Base-by-base conservation (phyloP, 2,888 invertebrate species). In the Prosopocoilus inquinatus region DNA sequence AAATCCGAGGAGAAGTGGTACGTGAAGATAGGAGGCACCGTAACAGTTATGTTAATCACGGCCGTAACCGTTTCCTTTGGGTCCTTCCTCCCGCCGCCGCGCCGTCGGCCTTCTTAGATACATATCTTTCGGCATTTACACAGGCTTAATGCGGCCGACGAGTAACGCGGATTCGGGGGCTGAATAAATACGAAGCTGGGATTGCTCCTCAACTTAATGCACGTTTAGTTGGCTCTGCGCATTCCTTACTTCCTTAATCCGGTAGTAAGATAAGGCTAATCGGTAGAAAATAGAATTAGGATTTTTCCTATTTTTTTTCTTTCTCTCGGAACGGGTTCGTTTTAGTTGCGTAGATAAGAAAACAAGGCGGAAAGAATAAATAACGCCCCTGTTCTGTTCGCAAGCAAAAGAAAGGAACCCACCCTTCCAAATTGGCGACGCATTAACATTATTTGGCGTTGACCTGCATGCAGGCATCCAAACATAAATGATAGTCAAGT, bases 21-120 rank as follows among this genome's bases (percentile, higher is more conserved):
- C 20, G 20, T 28, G 20, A 28, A 28, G 20, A 28, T 28, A 28
- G 20, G 20, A 28, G 36, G 36, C 46, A 32, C 33, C 34, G 41
- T 38, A 46, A 33, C 45, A 51, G 45, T 51, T 45, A 51, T 51
- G 45, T 51, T 51, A 51, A 51, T 51, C 51, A 51, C 45, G 46
- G 34, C 35, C 38, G 34, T 45, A 51, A 36, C 51, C 45, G 35
- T 51, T 51, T 38, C 36, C 45, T 51, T 38, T 45, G 20, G 32
- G 45, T 36, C 46, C 33, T 41, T 11, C 3, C 32, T 15, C n/a
- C 9, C 38, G 38, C 28, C 20, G 12, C 7, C 9, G 44, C 11
- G 34, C 13, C n/a, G 32, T 16, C 32, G 45, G 44, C 32, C 44
- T 44, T 35, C 46, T 45, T 51, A 51, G 45, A 45, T 51, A 45